phyloP scores from a whole-genome alignment of 2,113 vertebrate species.

The Marcusenius ussheri region DNA sequence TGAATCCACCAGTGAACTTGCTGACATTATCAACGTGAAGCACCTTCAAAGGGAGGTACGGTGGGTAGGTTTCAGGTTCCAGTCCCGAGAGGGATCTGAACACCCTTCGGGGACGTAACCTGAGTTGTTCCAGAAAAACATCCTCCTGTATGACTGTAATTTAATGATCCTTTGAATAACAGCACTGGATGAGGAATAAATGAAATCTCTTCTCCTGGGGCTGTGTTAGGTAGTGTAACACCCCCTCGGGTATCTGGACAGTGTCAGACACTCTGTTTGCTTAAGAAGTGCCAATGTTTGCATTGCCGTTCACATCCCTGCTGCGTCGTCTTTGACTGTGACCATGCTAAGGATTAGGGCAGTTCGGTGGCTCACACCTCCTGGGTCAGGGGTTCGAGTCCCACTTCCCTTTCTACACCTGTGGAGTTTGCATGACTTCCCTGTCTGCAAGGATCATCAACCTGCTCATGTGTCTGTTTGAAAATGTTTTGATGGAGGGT shows the following conservation, averaged over 20 bases:
- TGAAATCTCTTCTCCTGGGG: neutral
- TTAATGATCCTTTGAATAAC: neutral
- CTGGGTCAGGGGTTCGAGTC: neutral
- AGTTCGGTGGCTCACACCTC: neutral
- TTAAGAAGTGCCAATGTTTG: neutral
- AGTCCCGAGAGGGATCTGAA: neutral
- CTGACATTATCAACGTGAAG: neutral
- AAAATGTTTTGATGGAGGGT: neutral
- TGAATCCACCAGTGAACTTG: neutral
- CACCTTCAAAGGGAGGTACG: neutral
- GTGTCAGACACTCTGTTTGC: neutral
- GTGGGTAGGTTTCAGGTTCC: neutral
- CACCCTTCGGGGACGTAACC: neutral
- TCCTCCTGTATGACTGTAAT: neutral
- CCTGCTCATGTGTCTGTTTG: neutral
- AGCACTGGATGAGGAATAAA: neutral
- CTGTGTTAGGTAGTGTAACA: neutral
- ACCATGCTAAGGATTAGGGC: neutral
- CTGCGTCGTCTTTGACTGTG: neutral
- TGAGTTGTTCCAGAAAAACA: neutral
- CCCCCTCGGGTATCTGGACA: neutral
- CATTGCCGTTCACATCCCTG: neutral
- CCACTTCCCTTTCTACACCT: neutral
- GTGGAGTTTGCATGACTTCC: neutral
- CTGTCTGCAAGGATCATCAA: neutral